These are phyloP conservation scores for Falcaria lacertinaria DNA, from an alignment of 2,888 invertebrate species.

Conservation along the genomic window DNA sequence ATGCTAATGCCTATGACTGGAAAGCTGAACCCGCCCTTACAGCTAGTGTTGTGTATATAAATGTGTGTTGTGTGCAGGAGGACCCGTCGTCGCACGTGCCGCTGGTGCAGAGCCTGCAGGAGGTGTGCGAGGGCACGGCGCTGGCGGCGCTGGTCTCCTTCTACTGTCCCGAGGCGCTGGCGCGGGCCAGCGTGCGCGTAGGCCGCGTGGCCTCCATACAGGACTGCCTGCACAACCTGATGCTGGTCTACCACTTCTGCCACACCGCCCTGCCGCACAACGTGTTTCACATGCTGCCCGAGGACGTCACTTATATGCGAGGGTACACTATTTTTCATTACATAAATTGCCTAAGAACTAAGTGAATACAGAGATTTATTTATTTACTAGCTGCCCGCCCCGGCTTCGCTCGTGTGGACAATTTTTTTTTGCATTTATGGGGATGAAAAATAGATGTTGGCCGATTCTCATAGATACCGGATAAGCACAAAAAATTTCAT, in stretches of 20 bases:
- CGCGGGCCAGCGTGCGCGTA: conserved; percentile 75
- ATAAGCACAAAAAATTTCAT: too few species aligned
- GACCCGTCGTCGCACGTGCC: conserved; percentile 81
- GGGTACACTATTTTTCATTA: conserved; percentile 77
- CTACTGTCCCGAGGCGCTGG: conserved; percentile 84
- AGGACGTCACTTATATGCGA: conserved; percentile 96
- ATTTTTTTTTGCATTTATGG: too few species aligned
- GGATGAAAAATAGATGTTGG: too few species aligned
- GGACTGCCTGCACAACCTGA: conserved; percentile 94
- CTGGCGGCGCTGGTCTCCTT: conserved; percentile 92
- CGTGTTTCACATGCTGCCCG: conserved; percentile 96
- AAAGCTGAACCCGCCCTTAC: too few species aligned
- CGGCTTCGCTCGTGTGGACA: too few species aligned
- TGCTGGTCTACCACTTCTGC: conserved; percentile 93
- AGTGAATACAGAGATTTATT: too few species aligned
- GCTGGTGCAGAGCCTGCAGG: conserved; percentile 87
- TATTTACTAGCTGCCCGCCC: too few species aligned
- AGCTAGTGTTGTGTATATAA: too few species aligned
- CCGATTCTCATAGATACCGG: too few species aligned
- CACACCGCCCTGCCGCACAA: conserved; percentile 90
- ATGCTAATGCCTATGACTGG: too few species aligned
- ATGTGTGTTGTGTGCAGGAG: conserved; percentile 81
- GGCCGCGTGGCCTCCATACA: conserved; percentile 87
- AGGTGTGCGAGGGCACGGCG: conserved; percentile 94
- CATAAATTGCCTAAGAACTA: too few species aligned